phyloP scores from a whole-genome alignment of 2,888 invertebrate species.

The Dastarcus helophoroides region DNA sequence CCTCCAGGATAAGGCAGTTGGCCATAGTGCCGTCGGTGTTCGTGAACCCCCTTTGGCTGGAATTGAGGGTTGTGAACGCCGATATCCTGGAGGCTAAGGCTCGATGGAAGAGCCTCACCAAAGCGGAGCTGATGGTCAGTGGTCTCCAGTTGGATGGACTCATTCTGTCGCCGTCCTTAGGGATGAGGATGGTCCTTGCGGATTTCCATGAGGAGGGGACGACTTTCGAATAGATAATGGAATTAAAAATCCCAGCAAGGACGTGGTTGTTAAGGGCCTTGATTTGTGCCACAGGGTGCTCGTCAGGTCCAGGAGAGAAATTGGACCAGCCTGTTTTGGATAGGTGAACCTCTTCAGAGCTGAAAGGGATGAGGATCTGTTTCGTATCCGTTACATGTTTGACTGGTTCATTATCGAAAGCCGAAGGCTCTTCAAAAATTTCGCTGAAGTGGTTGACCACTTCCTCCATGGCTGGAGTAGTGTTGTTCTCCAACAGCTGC shows the following conservation, averaged over 20 bases:
- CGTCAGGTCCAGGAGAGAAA: too few relatives aligned
- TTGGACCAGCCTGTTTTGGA: too few relatives aligned
- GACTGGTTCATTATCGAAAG: background rate
- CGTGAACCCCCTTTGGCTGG: constrained; percentile 26
- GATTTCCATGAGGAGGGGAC: constrained; percentile 17
- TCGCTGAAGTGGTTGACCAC: too few relatives aligned
- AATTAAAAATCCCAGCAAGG: background rate
- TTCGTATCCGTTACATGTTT: background rate
- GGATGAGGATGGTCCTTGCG: constrained; percentile 26
- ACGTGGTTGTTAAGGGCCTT: too few relatives aligned
- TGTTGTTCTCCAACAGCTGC: too few relatives aligned
- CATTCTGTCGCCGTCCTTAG: constrained; percentile 24
- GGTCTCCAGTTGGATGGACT: constrained; percentile 23
- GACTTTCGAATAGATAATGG: background rate
- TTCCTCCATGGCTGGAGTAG: too few relatives aligned
- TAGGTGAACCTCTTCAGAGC: too few relatives aligned
- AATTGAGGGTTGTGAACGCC: constrained; percentile 11
- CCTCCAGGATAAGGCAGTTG: constrained; percentile 22
- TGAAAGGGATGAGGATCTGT: too few relatives aligned
- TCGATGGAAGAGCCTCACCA: constrained; percentile 22
- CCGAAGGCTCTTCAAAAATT: background rate
- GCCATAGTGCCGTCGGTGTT: constrained; percentile 24
- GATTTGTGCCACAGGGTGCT: too few relatives aligned
- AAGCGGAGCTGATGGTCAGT: constrained; percentile 23
- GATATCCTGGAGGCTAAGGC: constrained; percentile 21